phyloP scores from a whole-genome alignment of 2,797 vertebrate species.

The Myripristis jacobus region DNA sequence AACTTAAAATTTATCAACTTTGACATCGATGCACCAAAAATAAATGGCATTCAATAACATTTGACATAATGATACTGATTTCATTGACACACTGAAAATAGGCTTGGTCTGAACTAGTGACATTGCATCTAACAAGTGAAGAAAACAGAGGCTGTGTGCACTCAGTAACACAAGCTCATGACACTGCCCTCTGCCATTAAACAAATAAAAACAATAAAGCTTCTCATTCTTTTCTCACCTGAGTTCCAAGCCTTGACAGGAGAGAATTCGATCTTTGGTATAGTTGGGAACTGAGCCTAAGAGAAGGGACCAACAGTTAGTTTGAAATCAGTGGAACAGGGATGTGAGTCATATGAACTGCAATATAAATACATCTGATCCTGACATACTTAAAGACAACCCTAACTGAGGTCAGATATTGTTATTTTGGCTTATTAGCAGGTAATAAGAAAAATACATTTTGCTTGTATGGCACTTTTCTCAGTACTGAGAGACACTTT shows the following conservation, averaged over 20 bases:
- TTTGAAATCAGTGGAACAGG: background rate
- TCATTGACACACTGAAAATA: background rate
- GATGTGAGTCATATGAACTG: background rate
- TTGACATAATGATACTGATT: conserved; percentile 3
- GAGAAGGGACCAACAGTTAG: conserved; percentile 13
- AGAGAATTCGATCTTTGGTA: conserved; percentile 90
- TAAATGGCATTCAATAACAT: background rate
- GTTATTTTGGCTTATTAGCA: background rate
- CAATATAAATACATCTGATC: background rate
- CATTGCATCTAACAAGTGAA: conserved; percentile 1
- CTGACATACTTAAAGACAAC: background rate
- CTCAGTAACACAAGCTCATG: background rate
- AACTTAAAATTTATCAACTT: too few relatives aligned
- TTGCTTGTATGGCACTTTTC: too few relatives aligned
- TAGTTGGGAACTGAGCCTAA: conserved; percentile 86
- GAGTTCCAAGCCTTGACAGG: conserved; percentile 90
- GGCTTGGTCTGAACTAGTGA: background rate
- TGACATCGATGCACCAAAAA: background rate
- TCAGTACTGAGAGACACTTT: too few relatives aligned
- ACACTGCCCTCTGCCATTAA: background rate
- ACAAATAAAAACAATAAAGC: background rate
- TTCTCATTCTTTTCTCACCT: conserved; percentile 81
- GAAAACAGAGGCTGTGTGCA: background rate
- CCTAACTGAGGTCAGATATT: background rate
- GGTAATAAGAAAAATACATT: too few relatives aligned